phyloP scores from a whole-genome alignment of 1,140 invertebrate species.

The Drosophila mojavensis region DNA sequence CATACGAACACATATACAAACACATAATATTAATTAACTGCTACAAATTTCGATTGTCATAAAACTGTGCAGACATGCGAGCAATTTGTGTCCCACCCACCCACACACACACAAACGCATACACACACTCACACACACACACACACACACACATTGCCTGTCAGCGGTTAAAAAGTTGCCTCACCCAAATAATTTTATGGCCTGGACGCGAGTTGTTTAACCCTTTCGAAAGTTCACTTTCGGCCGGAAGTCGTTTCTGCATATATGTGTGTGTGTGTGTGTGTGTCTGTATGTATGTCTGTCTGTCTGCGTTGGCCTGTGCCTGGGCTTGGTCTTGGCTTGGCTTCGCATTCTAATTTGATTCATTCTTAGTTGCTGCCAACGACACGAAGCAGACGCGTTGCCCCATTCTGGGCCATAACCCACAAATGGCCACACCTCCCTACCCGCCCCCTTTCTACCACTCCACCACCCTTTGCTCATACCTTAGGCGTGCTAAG shows the following conservation, averaged over 20 bases:
- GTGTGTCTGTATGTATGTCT: no score
- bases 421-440: conserved; percentile 11
- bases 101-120: conserved; percentile 28
- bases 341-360: conserved; percentile 47
- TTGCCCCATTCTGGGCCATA: conserved; percentile 15
- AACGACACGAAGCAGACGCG: conserved; percentile 33
- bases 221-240: conserved; percentile 75
- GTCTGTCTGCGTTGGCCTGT: no score
- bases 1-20: background rate
- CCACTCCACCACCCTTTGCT: background rate
- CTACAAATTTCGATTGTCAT: conserved; percentile 53
- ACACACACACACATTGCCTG: background rate
- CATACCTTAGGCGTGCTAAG: conserved; percentile 59
- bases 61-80: conserved; percentile 76
- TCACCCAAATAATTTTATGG: conserved; percentile 43
- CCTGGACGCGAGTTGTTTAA: conserved; percentile 67
- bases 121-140: background rate
- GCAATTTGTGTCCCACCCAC: conserved; percentile 66
- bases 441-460: background rate
- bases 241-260: conserved; percentile 66
- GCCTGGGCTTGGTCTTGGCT: conserved; percentile 15
- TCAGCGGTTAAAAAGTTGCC: conserved; percentile 23
- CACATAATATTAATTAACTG: conserved; percentile 52
- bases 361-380: conserved; percentile 66
- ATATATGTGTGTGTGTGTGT: no score